phyloP scores from a whole-genome alignment of 92 coral and sea anemone species.

The Heteractis magnifica region DNA sequence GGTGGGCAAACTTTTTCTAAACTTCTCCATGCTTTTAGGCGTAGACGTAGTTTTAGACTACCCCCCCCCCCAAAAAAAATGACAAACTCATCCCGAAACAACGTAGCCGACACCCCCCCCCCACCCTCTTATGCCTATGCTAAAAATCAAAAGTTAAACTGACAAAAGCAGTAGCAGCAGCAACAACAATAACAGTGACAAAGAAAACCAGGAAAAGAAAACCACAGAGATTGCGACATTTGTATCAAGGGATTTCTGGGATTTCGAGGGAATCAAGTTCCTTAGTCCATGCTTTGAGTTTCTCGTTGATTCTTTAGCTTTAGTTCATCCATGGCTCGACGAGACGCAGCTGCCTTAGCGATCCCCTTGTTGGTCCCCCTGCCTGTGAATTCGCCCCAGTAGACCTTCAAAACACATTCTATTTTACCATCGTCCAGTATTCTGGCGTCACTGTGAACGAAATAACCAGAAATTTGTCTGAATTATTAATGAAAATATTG shows the following conservation, averaged over 20 bases:
- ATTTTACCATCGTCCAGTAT: slow-evolving; percentile 50
- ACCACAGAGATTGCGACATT: neutral
- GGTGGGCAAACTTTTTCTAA: too few relatives aligned
- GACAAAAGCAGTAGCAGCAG: neutral
- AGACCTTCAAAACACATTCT: slow-evolving; percentile 46
- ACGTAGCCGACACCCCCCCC: too few relatives aligned
- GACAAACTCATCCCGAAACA: too few relatives aligned
- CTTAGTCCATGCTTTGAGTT: too few relatives aligned
- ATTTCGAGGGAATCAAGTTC: neutral
- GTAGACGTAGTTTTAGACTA: neutral
- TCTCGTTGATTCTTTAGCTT: neutral
- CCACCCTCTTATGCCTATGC: too few relatives aligned
- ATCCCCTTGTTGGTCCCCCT: slow-evolving; percentile 57
- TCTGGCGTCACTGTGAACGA: slow-evolving; percentile 48
- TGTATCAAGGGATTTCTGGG: too few relatives aligned
- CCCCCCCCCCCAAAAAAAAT: neutral
- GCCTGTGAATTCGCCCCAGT: slow-evolving; percentile 70
- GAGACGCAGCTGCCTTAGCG: slow-evolving; percentile 70
- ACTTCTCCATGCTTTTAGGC: too few relatives aligned
- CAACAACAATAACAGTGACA: neutral
- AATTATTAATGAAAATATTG: too few relatives aligned
- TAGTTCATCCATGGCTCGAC: slow-evolving; percentile 36
- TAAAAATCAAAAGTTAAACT: neutral
- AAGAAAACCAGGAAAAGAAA: neutral
- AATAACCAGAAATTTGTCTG: neutral